Conservation (phyloP, 2,888 invertebrate species). For the Amphipyra tragopoginis region DNA sequence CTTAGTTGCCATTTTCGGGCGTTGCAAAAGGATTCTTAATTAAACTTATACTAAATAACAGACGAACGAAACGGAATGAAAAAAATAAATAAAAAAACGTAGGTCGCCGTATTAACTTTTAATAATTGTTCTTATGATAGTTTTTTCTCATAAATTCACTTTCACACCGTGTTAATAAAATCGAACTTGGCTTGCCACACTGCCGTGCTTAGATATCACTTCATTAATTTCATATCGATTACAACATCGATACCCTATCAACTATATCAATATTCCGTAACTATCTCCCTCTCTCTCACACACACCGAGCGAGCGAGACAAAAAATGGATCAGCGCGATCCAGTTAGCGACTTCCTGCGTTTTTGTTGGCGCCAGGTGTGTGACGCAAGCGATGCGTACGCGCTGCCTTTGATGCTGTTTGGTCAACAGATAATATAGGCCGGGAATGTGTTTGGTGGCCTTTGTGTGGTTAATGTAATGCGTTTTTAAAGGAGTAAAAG, state of each 20-base stretch:
- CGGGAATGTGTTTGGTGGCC: constrained; percentile 2
- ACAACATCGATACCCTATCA: constrained; percentile 22
- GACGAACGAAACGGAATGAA: too few species aligned
- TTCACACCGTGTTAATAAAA: too few species aligned
- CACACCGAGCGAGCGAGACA: constrained; percentile 27
- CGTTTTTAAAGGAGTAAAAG: constrained; percentile 33
- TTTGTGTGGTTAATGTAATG: constrained; percentile 40
- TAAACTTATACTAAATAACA: too few species aligned
- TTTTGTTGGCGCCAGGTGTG: constrained; percentile 63
- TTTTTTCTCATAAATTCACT: too few species aligned
- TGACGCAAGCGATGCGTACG: constrained; percentile 39
- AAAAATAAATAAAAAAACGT: too few species aligned
- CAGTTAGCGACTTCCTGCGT: constrained; percentile 58
- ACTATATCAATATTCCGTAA: constrained; percentile 16
- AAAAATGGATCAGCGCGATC: constrained; percentile 55
- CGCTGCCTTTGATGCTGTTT: constrained; percentile 18
- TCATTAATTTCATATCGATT: constrained; percentile 40
- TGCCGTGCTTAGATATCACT: constrained; percentile 1
- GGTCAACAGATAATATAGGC: constrained; percentile 28
- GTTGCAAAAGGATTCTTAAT: too few species aligned
- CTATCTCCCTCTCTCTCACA: constrained; percentile 21
- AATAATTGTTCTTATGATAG: too few species aligned
- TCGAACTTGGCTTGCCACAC: neutral
- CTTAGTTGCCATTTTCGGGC: too few species aligned
- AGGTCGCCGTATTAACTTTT: too few species aligned